Evolutionary conservation across 2,888 invertebrate species (phyloP).

Genomic region (Hirtodrosophila alboralis): DNA sequence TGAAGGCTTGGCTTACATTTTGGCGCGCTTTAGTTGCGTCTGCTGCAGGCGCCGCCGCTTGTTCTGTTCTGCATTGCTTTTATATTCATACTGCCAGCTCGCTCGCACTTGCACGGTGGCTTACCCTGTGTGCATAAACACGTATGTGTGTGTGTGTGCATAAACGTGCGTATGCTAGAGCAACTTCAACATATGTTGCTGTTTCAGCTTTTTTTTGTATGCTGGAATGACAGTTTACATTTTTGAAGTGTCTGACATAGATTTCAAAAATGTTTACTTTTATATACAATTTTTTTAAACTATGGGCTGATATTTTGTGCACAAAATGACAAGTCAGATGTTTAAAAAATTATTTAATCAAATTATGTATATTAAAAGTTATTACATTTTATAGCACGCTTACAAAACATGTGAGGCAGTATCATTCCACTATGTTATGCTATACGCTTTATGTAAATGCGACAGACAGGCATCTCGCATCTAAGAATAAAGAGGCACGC

Average conservation of each 20-base stretch:
- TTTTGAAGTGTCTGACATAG: neutral
- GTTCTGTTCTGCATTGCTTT: neutral
- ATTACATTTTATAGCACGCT: no score
- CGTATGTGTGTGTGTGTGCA: constrained; percentile 4
- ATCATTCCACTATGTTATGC: constrained; percentile 23
- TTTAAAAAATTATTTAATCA: no score
- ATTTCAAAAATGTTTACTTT: no score
- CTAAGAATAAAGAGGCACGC: no score
- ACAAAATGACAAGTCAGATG: no score
- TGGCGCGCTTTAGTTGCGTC: constrained; percentile 63
- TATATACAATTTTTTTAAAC: no score
- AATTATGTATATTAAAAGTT: no score
- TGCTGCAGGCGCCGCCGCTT: constrained; percentile 13
- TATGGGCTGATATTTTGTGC: no score
- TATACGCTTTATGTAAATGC: no score
- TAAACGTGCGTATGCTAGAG: constrained; percentile 7
- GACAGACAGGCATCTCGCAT: constrained; percentile 34
- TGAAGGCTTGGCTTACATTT: constrained; percentile 31
- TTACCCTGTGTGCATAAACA: neutral
- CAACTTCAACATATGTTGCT: neutral
- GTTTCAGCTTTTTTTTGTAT: constrained; percentile 34
- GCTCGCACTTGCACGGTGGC: constrained; percentile 22
- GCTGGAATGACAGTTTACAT: constrained; percentile 1
- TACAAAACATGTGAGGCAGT: no score
- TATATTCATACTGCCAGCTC: constrained; percentile 11